Base-by-base conservation (phyloP, 2,797 vertebrate genomes). In the Malacoctenus gilli region DNA sequence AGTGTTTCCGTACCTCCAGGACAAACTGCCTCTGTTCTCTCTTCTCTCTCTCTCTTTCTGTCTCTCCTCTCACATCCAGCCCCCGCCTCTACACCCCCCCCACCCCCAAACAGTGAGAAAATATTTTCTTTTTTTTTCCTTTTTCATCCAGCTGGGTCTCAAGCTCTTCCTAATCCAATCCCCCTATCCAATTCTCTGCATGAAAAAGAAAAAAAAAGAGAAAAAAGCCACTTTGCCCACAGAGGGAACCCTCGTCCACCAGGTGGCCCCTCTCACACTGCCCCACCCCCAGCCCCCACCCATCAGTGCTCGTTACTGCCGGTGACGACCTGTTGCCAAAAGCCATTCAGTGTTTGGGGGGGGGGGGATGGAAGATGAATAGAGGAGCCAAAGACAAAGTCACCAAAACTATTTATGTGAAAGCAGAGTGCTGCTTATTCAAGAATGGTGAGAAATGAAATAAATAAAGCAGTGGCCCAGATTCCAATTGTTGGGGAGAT, bases 401-500 rank as follows among this genome's bases (percentile, higher is more conserved):
- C 66, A 61, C 63, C 78, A 77, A 51, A 82, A 68, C 70, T 75
- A 56, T 85, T 77, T 77, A 60, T 79, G 54, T 72, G 59, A 71
- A 28, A 67, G 79, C 51, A 72, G 70, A 58, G 31, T 28, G 62
- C 56, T 63, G 69, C 81, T 81, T 72, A 72, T 65, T 71, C 68
- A 79, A 67, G 68, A 77, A 80, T 43, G 60, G 59, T 25, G 11
- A 41, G 38, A 44, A 88, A 87, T 87, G 18, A 87, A 84, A 85
- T 82, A 86, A 88, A 89, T 86, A 87, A 90, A 72, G 69, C 72
- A 56, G 83, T 88, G 85, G 83, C 83, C 86, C 82, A 87, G 81
- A 89, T 89, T 88, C 83, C 77, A 86, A 89, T 87, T 81, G 84
- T 85, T 82, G 79, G 59, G 78, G 75, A 91, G 81, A 89, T 72